Evolutionary conservation across 2,113 vertebrate species (phyloP).

Genomic region (Polyodon spathula): DNA sequence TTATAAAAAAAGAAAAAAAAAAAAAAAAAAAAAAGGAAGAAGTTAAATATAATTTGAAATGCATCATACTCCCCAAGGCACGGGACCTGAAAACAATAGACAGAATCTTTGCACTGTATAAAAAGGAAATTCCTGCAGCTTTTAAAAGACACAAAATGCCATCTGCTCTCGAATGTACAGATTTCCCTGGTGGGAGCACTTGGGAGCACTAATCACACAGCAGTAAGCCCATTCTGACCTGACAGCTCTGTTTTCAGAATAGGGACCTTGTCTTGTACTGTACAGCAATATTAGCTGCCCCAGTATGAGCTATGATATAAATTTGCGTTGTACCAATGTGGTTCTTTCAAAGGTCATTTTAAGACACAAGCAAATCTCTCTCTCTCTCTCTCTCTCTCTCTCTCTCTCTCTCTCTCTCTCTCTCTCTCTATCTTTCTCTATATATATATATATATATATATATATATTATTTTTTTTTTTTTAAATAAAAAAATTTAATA

Average conservation of each 20-base stretch:
- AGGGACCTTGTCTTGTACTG: neutral
- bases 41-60: neutral
- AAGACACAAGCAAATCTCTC: no score
- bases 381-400: no score
- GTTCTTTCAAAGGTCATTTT: no score
- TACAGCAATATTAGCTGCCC: neutral
- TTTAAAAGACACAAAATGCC: slow-evolving; percentile 2
- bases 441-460: no score
- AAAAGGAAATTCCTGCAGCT: slow-evolving; percentile 6
- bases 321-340: neutral
- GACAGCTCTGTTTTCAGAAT: neutral
- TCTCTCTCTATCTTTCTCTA: no score
- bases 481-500: no score
- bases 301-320: neutral
- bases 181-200: neutral
- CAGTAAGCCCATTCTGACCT: slow-evolving; percentile 1
- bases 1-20: no score
- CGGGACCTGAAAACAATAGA: neutral
- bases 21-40: neutral
- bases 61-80: neutral
- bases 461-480: no score
- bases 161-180: slow-evolving; percentile 5
- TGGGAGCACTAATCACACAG: neutral
- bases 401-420: no score
- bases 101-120: neutral